Base-by-base conservation (phyloP, 2,888 invertebrate species). In the Cantharis lateralis region DNA sequence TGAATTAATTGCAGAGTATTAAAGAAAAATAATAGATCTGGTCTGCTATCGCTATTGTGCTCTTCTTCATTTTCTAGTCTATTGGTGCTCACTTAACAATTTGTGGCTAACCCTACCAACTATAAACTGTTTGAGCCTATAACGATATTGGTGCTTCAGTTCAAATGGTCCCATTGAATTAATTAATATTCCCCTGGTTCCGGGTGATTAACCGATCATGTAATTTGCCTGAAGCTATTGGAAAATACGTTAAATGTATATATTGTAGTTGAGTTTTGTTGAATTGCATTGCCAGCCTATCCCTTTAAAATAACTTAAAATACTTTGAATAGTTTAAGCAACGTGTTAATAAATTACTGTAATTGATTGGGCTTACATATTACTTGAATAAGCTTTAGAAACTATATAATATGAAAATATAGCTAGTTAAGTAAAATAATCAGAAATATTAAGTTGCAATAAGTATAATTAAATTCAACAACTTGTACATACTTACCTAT, bases 21-120 rank as follows among this genome's bases (percentile, higher is more conserved):
- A 66, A 71, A 77, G 69, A 13, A 48, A 48, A n/a, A 48, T 48
- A 48, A 62, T 75, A 69, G 78, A 81, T 80, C 82, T 82, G 79
- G 79, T 77, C 75, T 83, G 82, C 76, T 80, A 81, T 80, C 82
- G 79, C 75, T 78, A 82, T 81, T 80, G 81, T 76, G 80, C 81
- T 80, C 79, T 81, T 78, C 83, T 77, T 83, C 75, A 82, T 84
- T 85, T 84, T 83, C 84, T 82, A 79, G 81, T 82, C 83, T 82
- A 81, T 77, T 82, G 84, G 82, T 83, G 82, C 81, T 81, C 81
- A 81, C 83, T 84, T 84, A 83, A 84, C 82, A 82, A 84, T 85
- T 84, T 84, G 83, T 78, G 83, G 81, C 78, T 74, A 79, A 80
- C 81, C 81, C 81, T 79, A 80, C 80, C 80, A 82, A 82, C 82